phyloP scores from a whole-genome alignment of 2,797 vertebrate genomes.

The Smutsia temminckii region DNA sequence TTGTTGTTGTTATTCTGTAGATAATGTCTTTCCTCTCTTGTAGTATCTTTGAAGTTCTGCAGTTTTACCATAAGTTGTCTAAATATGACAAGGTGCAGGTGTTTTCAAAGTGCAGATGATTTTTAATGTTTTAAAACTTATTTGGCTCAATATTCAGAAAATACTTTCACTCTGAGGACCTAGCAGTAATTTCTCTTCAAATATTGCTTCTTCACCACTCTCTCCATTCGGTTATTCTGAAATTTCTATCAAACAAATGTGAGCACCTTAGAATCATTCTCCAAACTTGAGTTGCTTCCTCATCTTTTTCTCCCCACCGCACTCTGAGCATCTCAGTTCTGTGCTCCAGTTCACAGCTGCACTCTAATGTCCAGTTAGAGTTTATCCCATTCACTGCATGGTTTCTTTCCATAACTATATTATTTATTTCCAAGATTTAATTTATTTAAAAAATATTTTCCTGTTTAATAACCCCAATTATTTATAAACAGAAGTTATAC shows the following conservation, averaged over 20 bases:
- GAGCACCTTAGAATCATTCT: neutral
- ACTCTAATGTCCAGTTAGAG: neutral
- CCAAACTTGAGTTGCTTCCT: neutral
- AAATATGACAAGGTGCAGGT: neutral
- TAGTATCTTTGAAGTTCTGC: neutral
- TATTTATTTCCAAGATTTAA: neutral
- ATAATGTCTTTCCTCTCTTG: neutral
- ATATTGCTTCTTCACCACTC: neutral
- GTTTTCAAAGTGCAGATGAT: neutral
- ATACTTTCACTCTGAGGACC: neutral
- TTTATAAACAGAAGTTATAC: neutral
- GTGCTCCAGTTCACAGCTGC: neutral
- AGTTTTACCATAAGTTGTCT: neutral
- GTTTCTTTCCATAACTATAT: neutral
- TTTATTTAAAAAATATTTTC: neutral
- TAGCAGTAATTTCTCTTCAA: neutral
- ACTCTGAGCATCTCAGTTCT: neutral
- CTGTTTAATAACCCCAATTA: neutral
- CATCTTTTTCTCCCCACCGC: neutral
- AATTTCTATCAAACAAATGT: neutral
- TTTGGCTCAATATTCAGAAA: constrained; percentile 23
- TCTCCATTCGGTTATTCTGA: neutral
- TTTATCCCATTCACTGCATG: neutral
- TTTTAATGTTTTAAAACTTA: neutral
- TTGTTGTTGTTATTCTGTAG: neutral